Conservation (phyloP, 2,797 vertebrate genomes). For the Gambusia yucatana region DNA sequence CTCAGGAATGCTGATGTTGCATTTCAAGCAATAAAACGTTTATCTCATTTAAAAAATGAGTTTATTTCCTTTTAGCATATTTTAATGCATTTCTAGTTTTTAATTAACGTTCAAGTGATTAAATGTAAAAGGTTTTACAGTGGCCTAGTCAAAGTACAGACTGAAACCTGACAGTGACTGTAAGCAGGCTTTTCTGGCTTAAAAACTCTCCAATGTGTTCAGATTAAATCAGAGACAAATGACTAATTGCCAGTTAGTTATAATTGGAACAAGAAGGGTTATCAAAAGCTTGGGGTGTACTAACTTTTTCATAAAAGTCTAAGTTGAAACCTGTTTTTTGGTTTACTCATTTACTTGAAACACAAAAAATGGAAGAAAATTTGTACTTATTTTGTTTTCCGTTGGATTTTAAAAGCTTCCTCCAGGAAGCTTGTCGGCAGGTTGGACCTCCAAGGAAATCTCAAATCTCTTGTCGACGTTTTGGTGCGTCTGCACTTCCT, state of each 20-base stretch:
- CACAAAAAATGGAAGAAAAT: not conserved
- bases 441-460: not conserved
- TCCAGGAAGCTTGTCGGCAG: not conserved
- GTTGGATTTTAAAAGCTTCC: not conserved
- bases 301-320: not conserved
- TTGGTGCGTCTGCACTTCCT: not conserved
- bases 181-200: not conserved
- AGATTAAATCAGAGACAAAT: not conserved
- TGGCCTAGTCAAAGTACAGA: not conserved
- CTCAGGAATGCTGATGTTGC: too few species aligned
- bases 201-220: not conserved
- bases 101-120: too few species aligned
- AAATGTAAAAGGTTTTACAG: not conserved
- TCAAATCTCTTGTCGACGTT: not conserved
- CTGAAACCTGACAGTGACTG: not conserved
- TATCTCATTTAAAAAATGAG: too few species aligned
- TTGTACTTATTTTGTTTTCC: not conserved
- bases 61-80: too few species aligned
- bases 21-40: too few species aligned
- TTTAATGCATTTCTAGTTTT: too few species aligned
- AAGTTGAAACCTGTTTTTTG: not conserved
- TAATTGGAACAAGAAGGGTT: too few species aligned
- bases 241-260: not conserved
- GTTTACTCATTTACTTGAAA: not conserved
- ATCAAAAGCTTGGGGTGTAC: not conserved